phyloP scores from a whole-genome alignment of 2,888 invertebrate species.

The Microplitis deprimator region DNA sequence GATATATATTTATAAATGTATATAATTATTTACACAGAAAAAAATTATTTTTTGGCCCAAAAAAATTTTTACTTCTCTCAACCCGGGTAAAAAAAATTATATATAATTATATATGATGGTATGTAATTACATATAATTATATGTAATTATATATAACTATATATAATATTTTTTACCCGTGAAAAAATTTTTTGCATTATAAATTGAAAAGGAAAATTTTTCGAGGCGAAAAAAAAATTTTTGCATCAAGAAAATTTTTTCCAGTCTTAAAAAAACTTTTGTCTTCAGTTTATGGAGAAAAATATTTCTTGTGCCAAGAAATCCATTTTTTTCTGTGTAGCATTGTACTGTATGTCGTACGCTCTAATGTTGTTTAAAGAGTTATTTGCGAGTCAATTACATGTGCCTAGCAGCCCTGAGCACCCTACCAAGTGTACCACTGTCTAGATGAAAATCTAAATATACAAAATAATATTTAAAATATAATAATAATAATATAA shows the following conservation, averaged over 20 bases:
- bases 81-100: no score
- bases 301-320: no score
- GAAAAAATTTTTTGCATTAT: no score
- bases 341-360: conserved; percentile 70
- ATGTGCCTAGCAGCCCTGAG: conserved; percentile 75
- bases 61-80: conserved; percentile 11
- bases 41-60: background rate
- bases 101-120: no score
- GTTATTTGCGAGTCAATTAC: conserved; percentile 78
- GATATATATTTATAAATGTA: conserved; percentile 25
- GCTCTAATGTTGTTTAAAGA: conserved; percentile 72
- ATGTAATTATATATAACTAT: no score
- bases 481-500: conserved; percentile 38
- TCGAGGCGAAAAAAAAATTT: no score
- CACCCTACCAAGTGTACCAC: conserved; percentile 71
- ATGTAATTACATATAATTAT: no score
- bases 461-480: conserved; percentile 51
- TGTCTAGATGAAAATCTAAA: conserved; percentile 66
- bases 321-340: conserved; percentile 38
- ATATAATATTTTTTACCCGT: no score
- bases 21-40: conserved; percentile 1
- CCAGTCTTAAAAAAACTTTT: no score
- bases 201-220: no score
- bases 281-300: no score
- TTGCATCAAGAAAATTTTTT: no score